phyloP scores from a whole-genome alignment of 1,140 invertebrate genomes.

The Anastrepha obliqua region DNA sequence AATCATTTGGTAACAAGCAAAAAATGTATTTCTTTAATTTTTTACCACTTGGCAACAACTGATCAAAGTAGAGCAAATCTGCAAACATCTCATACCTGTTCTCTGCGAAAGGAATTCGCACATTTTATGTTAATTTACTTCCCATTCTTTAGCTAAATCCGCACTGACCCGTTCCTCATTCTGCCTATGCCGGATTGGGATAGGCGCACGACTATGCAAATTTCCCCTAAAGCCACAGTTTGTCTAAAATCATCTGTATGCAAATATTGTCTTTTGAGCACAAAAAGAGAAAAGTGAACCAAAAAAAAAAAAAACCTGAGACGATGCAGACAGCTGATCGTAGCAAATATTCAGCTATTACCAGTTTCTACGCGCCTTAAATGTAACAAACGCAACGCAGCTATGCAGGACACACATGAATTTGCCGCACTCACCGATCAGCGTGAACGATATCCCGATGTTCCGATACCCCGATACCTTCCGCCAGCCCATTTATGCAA shows the following conservation, averaged over 20 bases:
- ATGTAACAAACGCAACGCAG: neutral
- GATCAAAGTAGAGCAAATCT: neutral
- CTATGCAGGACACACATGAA: neutral
- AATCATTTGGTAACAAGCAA: too few species aligned
- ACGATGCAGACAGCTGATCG: slow-evolving; percentile 20
- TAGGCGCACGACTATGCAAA: neutral
- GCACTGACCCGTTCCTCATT: neutral
- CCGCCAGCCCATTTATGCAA: slow-evolving; percentile 35
- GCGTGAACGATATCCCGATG: neutral
- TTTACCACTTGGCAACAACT: neutral
- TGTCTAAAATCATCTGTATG: slow-evolving; percentile 3
- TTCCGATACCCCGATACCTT: neutral
- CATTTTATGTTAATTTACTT: slow-evolving; percentile 38
- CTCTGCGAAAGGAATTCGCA: neutral
- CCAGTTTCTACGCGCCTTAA: slow-evolving; percentile 48
- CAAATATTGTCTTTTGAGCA: neutral
- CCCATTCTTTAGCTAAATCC: neutral
- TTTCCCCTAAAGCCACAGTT: neutral
- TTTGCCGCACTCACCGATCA: neutral
- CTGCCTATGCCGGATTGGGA: neutral
- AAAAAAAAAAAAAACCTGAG: neutral
- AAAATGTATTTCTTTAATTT: too few species aligned
- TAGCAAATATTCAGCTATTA: neutral
- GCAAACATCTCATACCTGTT: neutral
- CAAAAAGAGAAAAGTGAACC: neutral